These are phyloP conservation scores for Melanitta fusca DNA, from an alignment of 2,797 vertebrate species.

Conservation along the genomic window DNA sequence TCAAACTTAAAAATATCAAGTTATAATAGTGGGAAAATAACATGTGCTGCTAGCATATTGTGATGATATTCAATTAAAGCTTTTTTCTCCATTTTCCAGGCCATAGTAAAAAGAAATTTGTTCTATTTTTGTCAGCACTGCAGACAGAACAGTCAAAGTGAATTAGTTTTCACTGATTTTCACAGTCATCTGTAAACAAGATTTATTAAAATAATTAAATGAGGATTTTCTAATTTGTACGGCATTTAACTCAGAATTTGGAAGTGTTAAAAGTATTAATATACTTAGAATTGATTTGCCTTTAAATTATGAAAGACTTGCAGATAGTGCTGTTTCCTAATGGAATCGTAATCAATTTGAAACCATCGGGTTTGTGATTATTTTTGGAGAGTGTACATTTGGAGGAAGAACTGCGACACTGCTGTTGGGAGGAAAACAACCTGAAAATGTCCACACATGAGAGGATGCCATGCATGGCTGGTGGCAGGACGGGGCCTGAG, in stretches of 20 bases:
- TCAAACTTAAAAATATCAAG: slow-evolving; percentile 53
- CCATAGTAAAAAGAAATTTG: slow-evolving; percentile 58
- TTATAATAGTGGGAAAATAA: slow-evolving; percentile 47
- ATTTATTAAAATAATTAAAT: slow-evolving; percentile 82
- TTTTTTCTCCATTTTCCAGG: slow-evolving; percentile 54
- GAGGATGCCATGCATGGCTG: not conserved
- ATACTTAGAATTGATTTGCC: slow-evolving; percentile 72
- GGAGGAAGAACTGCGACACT: not conserved
- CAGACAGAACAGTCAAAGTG: slow-evolving; percentile 69
- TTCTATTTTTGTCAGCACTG: slow-evolving; percentile 74
- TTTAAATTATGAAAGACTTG: slow-evolving; percentile 45
- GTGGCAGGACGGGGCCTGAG: not conserved
- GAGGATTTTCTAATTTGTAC: slow-evolving; percentile 76
- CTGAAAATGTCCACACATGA: fast-evolving
- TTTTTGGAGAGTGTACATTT: slow-evolving; percentile 1
- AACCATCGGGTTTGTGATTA: slow-evolving; percentile 2
- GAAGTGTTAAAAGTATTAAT: slow-evolving; percentile 73
- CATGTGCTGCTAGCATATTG: slow-evolving; percentile 42
- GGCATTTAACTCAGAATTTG: slow-evolving; percentile 76
- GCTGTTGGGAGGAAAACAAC: not conserved
- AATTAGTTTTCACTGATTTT: slow-evolving; percentile 76
- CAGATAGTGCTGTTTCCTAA: slow-evolving; percentile 39
- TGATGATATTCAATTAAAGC: slow-evolving; percentile 64
- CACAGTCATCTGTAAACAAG: slow-evolving; percentile 80
- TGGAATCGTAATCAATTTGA: slow-evolving; percentile 39